These are phyloP conservation scores for Andricus quercusramuli DNA, from an alignment of 2,888 invertebrate genomes.

Conservation along the genomic window DNA sequence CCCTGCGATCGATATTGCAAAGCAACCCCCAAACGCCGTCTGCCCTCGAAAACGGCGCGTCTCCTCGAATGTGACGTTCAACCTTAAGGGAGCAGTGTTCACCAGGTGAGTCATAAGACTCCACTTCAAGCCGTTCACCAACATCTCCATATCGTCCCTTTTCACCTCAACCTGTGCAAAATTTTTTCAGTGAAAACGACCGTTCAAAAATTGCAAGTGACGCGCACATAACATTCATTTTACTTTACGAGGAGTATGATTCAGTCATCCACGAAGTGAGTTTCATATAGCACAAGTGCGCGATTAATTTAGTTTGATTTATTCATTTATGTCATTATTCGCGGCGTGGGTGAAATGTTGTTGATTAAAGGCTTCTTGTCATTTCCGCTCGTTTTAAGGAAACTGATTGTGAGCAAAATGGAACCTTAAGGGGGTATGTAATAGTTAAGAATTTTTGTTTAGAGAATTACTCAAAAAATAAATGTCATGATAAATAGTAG, in stretches of 20 bases:
- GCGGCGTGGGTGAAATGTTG: slow-evolving; percentile 23
- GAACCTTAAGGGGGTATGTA: not conserved
- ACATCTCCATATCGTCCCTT: not conserved
- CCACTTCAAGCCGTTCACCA: slow-evolving; percentile 21
- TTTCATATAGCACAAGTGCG: slow-evolving; percentile 19
- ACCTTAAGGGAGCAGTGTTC: slow-evolving; percentile 47
- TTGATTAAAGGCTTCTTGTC: slow-evolving; percentile 21
- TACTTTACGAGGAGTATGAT: slow-evolving; percentile 7
- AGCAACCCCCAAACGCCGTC: slow-evolving; percentile 26
- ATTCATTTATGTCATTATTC: slow-evolving; percentile 22
- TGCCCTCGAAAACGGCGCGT: slow-evolving; percentile 41
- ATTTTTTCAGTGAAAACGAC: not conserved
- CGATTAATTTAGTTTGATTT: slow-evolving; percentile 34
- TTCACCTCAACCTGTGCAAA: not conserved
- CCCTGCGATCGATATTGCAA: slow-evolving; percentile 58
- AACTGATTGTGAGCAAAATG: not conserved
- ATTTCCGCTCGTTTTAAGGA: slow-evolving; percentile 11
- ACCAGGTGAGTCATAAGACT: slow-evolving; percentile 49
- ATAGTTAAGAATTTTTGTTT: not conserved
- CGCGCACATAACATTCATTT: not conserved
- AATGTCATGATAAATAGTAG: no score
- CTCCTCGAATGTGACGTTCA: slow-evolving; percentile 41
- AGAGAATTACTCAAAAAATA: no score
- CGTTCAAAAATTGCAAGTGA: slow-evolving; percentile 10
- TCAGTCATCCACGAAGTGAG: slow-evolving; percentile 14